A percentile compares a stretch with the other conserved stretches of the same genome.
These are phyloP conservation scores for Emmelina monodactyla DNA, from an alignment of 2,888 invertebrate species.

Conservation along the genomic window DNA sequence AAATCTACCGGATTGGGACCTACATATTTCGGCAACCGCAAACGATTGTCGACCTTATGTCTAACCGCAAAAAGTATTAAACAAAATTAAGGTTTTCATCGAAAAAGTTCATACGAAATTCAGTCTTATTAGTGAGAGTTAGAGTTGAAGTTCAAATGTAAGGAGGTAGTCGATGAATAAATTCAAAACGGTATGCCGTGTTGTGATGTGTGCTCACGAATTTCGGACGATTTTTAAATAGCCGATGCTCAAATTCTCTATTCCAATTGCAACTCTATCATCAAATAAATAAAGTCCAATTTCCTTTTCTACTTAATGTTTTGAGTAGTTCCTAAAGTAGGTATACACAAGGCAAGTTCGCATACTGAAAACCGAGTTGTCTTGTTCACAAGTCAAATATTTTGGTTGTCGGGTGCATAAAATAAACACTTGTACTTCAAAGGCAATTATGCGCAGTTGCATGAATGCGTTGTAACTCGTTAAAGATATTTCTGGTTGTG, in stretches of 20 bases:
- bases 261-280: no score
- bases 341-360: no score
- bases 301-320: constrained; percentile 6
- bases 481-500: no score
- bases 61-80: no score
- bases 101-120: not conserved
- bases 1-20: constrained; percentile 52
- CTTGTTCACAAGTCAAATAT: no score
- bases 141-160: not conserved
- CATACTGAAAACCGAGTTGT: no score
- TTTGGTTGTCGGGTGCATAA: no score
- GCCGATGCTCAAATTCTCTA: no score
- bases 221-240: constrained; percentile 34
- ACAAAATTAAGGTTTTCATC: constrained; percentile 28
- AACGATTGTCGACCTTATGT: constrained; percentile 24
- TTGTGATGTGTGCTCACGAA: constrained; percentile 33
- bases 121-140: not conserved
- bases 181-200: constrained; percentile 44
- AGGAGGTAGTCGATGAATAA: constrained; percentile 22
- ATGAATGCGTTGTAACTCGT: no score
- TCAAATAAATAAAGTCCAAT: no score
- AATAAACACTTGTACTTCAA: no score
- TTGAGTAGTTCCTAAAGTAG: not conserved
- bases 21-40: constrained; percentile 39
- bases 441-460: no score